Conservation (phyloP, 1,140 invertebrate genomes). For the Littorina saxatilis region DNA sequence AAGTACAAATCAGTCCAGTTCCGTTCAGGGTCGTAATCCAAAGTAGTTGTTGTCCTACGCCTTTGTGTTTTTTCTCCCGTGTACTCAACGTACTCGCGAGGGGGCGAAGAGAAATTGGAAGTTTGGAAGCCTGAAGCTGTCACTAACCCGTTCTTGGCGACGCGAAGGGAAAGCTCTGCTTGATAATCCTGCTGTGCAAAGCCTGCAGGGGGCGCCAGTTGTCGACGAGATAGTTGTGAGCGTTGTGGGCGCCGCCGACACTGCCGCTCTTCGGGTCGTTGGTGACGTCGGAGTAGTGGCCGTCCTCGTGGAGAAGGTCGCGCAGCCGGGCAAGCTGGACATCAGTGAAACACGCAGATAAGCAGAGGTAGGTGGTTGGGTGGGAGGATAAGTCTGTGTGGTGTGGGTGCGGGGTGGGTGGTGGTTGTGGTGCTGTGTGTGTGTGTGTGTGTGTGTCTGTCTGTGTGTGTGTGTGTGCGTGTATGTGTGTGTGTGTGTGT, state of each 20-base stretch:
- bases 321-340: constrained; percentile 37
- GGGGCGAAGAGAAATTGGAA: neutral
- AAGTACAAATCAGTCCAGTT: too few species aligned
- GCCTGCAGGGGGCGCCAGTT: constrained; percentile 69
- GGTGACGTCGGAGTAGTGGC: too few species aligned
- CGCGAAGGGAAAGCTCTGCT: constrained; percentile 37
- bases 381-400: neutral
- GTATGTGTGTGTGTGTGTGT: neutral
- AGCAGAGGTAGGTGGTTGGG: neutral
- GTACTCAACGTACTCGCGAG: too few species aligned
- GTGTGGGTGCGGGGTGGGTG: too few species aligned
- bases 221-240: constrained; percentile 50
- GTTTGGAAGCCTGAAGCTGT: neutral
- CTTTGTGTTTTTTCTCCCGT: neutral
- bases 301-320: constrained; percentile 33
- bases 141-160: neutral
- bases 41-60: too few species aligned
- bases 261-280: neutral
- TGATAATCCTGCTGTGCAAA: constrained; percentile 56
- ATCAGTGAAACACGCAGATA: neutral
- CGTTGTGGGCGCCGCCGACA: neutral
- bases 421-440: too few species aligned
- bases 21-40: too few species aligned
- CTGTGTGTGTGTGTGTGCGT: constrained; percentile 1
- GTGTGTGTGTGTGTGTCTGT: too few species aligned